These are phyloP conservation scores for Oenanthe oenanthe DNA, from an alignment of 2,113 vertebrate species.

Conservation along the genomic window DNA sequence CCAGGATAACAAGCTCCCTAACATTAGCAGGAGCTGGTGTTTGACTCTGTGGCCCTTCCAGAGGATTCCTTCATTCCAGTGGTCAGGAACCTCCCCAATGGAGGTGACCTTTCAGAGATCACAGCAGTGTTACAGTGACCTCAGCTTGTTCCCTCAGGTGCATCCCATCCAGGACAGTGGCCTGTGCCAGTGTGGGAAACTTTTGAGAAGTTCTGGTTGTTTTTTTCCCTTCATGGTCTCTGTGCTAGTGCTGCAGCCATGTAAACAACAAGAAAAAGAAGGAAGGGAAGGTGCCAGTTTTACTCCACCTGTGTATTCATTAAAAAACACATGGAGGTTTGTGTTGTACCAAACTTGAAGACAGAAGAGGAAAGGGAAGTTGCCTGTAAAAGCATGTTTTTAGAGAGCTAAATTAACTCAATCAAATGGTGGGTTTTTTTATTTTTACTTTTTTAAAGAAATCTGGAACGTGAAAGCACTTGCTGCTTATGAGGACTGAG, in stretches of 20 bases:
- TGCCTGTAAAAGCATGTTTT: background rate
- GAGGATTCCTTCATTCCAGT: background rate
- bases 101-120: background rate
- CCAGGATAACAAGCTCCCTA: fast-evolving
- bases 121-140: background rate
- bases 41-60: background rate
- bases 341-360: background rate
- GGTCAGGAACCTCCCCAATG: background rate
- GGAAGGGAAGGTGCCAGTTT: background rate
- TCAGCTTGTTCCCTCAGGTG: background rate
- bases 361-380: background rate
- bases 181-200: background rate
- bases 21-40: background rate
- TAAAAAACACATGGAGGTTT: background rate
- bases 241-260: background rate
- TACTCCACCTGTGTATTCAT: background rate
- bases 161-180: background rate
- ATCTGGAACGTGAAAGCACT: background rate
- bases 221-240: background rate
- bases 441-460: background rate
- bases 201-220: background rate
- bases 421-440: background rate
- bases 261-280: background rate
- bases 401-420: background rate
- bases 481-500: background rate